Base-by-base conservation (phyloP, 2,113 vertebrate genomes). In the Pogonocichla stellata region DNA sequence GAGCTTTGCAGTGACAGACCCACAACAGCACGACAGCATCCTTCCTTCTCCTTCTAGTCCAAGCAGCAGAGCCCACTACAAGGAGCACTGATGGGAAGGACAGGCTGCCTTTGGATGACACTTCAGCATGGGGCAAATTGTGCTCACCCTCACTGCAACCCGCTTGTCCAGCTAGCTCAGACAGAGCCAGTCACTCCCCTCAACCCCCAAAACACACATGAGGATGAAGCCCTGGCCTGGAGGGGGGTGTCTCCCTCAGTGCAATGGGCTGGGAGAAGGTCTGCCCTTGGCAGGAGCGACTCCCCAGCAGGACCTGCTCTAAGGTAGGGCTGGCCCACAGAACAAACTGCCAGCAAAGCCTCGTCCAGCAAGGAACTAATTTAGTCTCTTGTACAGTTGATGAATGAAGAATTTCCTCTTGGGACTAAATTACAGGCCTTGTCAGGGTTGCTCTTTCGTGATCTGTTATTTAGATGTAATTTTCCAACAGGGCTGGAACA, bases 331-430 rank as follows among this genome's bases (percentile, higher is more conserved):
- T 97, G 88, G 96, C 88, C 95, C 24, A 1, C 15, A 40, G 72
- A 93, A 74, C 80, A 97, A 97, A 96, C 92, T 97, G 93, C 95
- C 97, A 97, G 92, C 69, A 40, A 96, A 95, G 81, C 85, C 92
- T 94, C 14, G 8, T 97, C 94, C 96, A 97, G 93, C 86, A 97
- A 81, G 96, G 93, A 97, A 97, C 98, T 98, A 98, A 98, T 98
- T 98, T 98, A 95, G 97, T 85, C 97, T 97, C 96, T 95, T 81
- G 93, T 95, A 96, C 72, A 93, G 96, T 97, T 98, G 98, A 98
- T 98, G 98, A 98, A 98, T 98, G 97, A 98, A 98, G 98, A 98
- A 98, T 98, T 98, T 98, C 98, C 98, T 98, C 98, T 98, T 96
- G 92, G 90, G 97, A 97, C 97, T 98, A 98, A 98, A 98, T 98